Percentiles rank a stretch among this genome's conserved stretches.
These are phyloP conservation scores for Morbakka virulenta DNA, from an alignment of 30 jellyfish, hydroid and myxozoan species.

Conservation along the genomic window DNA sequence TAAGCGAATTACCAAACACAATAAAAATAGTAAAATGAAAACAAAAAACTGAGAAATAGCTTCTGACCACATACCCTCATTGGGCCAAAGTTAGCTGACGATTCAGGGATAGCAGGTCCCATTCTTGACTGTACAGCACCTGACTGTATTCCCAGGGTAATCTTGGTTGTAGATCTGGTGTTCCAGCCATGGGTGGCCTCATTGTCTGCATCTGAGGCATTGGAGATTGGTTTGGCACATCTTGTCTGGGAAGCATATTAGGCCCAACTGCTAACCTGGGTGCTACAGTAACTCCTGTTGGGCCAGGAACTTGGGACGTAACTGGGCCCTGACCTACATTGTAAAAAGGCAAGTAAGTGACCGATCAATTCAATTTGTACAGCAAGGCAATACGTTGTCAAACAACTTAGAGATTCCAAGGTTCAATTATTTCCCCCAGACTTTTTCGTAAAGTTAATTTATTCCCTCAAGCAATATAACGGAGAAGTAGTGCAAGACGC, in stretches of 20 bases:
- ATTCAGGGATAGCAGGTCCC: not conserved
- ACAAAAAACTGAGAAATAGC: no score
- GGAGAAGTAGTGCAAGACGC: no score
- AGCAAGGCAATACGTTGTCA: no score
- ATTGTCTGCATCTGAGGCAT: not conserved
- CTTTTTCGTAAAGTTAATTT: no score
- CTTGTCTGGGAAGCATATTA: not conserved
- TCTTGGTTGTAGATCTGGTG: not conserved
- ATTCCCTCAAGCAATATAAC: no score
- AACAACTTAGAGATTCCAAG: no score
- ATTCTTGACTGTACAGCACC: not conserved
- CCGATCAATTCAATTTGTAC: no score
- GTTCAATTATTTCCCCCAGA: no score
- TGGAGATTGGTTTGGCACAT: not conserved
- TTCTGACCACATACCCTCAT: not conserved
- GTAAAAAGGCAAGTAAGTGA: no score
- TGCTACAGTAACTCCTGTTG: not conserved
- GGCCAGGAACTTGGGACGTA: not conserved
- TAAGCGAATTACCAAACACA: no score
- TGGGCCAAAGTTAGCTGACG: not conserved
- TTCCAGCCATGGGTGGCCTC: not conserved
- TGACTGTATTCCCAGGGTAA: not conserved
- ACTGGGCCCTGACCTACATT: not conserved
- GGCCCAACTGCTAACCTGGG: not conserved
- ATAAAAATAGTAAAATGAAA: no score